These are phyloP conservation scores for Phalacrocorax brasilianus DNA, from an alignment of 2,113 vertebrate genomes.

Conservation along the genomic window DNA sequence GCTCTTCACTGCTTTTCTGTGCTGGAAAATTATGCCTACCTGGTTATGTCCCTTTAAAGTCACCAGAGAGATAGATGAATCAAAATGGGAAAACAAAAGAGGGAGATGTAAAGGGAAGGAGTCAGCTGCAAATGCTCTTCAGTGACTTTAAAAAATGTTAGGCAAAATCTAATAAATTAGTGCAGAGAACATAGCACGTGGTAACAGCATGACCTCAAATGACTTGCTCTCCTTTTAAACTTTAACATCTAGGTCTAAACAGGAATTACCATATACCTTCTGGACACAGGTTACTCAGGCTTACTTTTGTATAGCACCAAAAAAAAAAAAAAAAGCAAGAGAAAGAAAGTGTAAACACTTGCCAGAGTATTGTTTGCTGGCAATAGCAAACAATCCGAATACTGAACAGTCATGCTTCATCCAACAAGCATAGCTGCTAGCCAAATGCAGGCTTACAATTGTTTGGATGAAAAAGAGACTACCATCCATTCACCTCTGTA, in stretches of 20 bases:
- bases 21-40: constrained; percentile 29
- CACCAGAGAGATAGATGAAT: neutral
- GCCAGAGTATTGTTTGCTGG: constrained; percentile 66
- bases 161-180: neutral
- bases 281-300: constrained; percentile 38
- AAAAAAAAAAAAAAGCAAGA: neutral
- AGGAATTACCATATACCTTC: neutral
- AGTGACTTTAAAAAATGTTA: neutral
- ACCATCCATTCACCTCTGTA: constrained; percentile 51
- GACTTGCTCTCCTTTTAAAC: neutral
- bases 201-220: neutral
- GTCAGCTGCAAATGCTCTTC: constrained; percentile 4
- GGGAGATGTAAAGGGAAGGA: neutral
- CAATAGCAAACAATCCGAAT: constrained; percentile 65
- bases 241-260: neutral
- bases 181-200: neutral
- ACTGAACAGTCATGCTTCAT: constrained; percentile 60
- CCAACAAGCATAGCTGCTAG: constrained; percentile 50
- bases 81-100: neutral
- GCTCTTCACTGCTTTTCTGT: neutral
- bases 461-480: constrained; percentile 63
- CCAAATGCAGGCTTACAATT: constrained; percentile 66
- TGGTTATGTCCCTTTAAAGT: constrained; percentile 19
- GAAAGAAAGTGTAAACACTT: constrained; percentile 36
- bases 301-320: constrained; percentile 11